phyloP scores from a whole-genome alignment of 1,140 invertebrate species.

The Drosophila eugracilis region DNA sequence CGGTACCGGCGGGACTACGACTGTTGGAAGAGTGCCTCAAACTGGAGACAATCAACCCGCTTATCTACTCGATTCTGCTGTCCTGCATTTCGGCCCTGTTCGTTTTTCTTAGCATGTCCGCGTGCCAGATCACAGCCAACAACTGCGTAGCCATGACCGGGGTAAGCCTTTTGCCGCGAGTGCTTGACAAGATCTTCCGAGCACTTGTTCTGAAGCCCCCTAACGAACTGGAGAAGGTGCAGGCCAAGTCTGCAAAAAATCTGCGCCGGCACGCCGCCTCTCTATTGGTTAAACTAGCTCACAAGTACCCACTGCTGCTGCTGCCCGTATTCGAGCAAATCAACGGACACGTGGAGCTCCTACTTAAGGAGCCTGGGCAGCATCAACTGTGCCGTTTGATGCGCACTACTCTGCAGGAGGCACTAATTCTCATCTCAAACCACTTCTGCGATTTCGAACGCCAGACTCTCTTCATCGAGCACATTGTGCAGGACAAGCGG shows the following conservation, averaged over 20 bases:
- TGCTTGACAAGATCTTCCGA: slow-evolving; percentile 94
- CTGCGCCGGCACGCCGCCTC: slow-evolving; percentile 94
- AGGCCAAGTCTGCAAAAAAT: slow-evolving; percentile 89
- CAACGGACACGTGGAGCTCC: slow-evolving; percentile 89
- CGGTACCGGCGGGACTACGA: slow-evolving; percentile 88
- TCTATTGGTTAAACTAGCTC: slow-evolving; percentile 94
- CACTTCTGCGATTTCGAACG: slow-evolving; percentile 95
- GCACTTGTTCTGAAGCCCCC: slow-evolving; percentile 90
- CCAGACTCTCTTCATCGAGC: slow-evolving; percentile 92
- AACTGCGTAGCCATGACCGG: slow-evolving; percentile 89
- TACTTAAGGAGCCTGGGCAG: slow-evolving; percentile 86
- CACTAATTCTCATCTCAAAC: slow-evolving; percentile 93
- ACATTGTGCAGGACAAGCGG: slow-evolving; percentile 89
- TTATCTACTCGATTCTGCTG: slow-evolving; percentile 92
- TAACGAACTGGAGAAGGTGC: slow-evolving; percentile 85
- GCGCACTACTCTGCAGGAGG: slow-evolving; percentile 92
- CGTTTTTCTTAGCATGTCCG: slow-evolving; percentile 94
- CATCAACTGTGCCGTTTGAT: slow-evolving; percentile 92
- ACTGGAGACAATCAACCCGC: slow-evolving; percentile 90
- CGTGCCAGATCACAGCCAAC: slow-evolving; percentile 89
- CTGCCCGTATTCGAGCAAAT: slow-evolving; percentile 95
- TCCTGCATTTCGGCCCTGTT: slow-evolving; percentile 96
- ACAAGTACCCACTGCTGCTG: slow-evolving; percentile 92
- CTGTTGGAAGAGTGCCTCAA: slow-evolving; percentile 91
- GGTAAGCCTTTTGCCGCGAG: slow-evolving; percentile 89